Conservation (phyloP, 2,797 vertebrate genomes). For the Tokudaia muenninki region DNA sequence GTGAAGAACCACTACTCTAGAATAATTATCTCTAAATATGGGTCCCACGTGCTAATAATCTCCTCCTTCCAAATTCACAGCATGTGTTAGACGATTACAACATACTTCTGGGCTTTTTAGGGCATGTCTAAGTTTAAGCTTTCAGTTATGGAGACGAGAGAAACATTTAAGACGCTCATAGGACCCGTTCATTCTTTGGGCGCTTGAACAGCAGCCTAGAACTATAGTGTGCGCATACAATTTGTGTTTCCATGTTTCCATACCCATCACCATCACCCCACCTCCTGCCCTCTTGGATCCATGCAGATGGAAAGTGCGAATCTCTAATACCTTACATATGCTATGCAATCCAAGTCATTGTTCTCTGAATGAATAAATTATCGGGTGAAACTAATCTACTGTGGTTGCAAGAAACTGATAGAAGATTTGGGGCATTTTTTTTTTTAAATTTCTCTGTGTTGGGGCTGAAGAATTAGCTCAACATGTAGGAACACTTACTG, state of each 20-base stretch:
- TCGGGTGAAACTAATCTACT: background rate
- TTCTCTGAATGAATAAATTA: slow-evolving; percentile 10
- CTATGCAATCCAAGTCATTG: background rate
- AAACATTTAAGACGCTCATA: background rate
- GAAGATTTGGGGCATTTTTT: background rate
- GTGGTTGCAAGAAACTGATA: background rate
- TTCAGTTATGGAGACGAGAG: slow-evolving; percentile 10
- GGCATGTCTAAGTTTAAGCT: slow-evolving; percentile 8
- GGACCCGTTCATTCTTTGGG: background rate
- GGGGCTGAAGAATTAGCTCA: background rate
- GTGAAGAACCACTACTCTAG: background rate
- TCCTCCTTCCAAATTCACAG: background rate
- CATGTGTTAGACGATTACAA: background rate
- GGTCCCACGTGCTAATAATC: background rate
- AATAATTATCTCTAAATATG: background rate
- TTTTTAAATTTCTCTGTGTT: background rate
- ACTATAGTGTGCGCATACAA: background rate
- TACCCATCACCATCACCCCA: background rate
- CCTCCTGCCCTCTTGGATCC: background rate
- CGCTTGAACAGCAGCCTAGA: background rate
- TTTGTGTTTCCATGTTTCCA: background rate
- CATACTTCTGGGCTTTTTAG: slow-evolving; percentile 8
- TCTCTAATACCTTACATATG: background rate
- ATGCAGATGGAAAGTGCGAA: background rate
- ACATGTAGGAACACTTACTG: too few species aligned